phyloP scores from a whole-genome alignment of 2,888 invertebrate species.

The Cantharis lateralis region DNA sequence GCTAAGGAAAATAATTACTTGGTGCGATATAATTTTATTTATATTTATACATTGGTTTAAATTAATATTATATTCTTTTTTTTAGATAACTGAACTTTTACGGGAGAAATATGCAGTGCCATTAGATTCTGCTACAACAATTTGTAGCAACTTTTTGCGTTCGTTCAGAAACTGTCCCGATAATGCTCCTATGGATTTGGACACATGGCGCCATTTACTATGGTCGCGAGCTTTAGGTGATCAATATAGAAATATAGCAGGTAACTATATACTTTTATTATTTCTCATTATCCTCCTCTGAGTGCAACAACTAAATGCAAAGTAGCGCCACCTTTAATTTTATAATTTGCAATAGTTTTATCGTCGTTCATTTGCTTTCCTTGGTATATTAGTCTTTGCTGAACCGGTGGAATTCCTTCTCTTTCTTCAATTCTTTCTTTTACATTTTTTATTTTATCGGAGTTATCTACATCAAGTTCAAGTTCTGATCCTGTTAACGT shows the following conservation, averaged over 20 bases:
- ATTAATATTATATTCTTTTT: not conserved
- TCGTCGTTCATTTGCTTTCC: slow-evolving; percentile 53
- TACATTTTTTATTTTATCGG: slow-evolving; percentile 48
- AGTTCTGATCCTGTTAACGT: slow-evolving; percentile 52
- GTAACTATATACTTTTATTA: slow-evolving; percentile 51
- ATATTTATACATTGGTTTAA: not conserved
- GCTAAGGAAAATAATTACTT: not conserved
- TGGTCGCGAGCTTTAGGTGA: slow-evolving; percentile 81
- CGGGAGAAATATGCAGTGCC: slow-evolving; percentile 70
- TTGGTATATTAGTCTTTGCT: slow-evolving; percentile 51
- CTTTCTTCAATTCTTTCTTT: slow-evolving; percentile 53
- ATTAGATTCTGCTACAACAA: slow-evolving; percentile 65
- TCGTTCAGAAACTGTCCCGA: slow-evolving; percentile 83
- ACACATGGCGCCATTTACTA: slow-evolving; percentile 76
- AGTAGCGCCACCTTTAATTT: slow-evolving; percentile 49
- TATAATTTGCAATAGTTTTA: slow-evolving; percentile 49
- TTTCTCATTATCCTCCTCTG: slow-evolving; percentile 44
- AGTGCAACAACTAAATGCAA: slow-evolving; percentile 53
- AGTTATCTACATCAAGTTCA: slow-evolving; percentile 49
- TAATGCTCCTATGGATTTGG: slow-evolving; percentile 71
- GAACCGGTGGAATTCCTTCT: slow-evolving; percentile 52
- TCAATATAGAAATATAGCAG: slow-evolving; percentile 71
- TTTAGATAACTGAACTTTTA: slow-evolving; percentile 60
- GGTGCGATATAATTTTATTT: not conserved
- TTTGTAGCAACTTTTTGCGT: slow-evolving; percentile 72